Conservation (phyloP, 2,888 invertebrate species). For the Dysmachus trigonus region DNA sequence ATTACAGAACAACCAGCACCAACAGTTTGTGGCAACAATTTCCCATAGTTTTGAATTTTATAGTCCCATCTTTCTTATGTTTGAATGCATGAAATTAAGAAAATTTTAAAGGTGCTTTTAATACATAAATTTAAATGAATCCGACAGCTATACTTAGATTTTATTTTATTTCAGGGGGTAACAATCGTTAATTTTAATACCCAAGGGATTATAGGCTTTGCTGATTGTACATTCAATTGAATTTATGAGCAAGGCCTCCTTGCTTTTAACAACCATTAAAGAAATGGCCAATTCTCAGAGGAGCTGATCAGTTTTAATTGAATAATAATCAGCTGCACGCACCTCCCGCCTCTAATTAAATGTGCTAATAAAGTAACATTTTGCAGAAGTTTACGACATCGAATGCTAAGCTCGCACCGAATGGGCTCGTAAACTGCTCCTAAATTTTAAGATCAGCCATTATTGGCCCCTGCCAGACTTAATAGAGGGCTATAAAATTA, state of each 20-base stretch:
- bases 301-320: not conserved
- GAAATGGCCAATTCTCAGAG: not conserved
- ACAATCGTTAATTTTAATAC: not conserved
- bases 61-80: not conserved
- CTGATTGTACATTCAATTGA: not conserved
- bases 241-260: not conserved
- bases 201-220: not conserved
- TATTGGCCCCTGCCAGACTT: not conserved
- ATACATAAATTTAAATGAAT: not conserved
- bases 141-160: not conserved
- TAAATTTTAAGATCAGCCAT: not conserved
- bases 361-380: not conserved
- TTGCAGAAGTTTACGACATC: not conserved
- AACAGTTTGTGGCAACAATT: not conserved
- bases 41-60: not conserved
- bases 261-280: not conserved
- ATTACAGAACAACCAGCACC: not conserved
- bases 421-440: not conserved
- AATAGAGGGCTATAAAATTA: slow-evolving; percentile 17
- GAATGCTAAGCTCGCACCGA: not conserved
- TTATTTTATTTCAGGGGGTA: not conserved
- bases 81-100: not conserved
- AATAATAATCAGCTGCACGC: not conserved
- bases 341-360: not conserved
- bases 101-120: not conserved